phyloP scores from a whole-genome alignment of 2,797 vertebrate genomes.

The Gobio occitaniae region DNA sequence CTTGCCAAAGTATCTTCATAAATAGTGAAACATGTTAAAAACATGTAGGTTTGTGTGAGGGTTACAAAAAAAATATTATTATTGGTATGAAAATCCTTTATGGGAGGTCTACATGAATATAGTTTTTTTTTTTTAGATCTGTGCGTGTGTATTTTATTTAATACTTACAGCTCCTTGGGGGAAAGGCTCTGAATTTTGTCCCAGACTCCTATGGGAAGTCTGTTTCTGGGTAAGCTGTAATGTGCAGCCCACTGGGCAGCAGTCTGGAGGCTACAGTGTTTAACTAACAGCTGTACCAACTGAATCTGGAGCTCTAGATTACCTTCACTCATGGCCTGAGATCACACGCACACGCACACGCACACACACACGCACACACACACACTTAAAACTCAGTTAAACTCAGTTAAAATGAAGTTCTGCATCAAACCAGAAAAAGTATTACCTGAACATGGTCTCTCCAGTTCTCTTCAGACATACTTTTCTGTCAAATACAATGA shows the following conservation, averaged over 20 bases:
- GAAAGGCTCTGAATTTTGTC: constrained; percentile 72
- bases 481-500: constrained; percentile 68
- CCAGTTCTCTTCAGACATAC: constrained; percentile 82
- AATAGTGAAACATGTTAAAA: background rate
- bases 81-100: background rate
- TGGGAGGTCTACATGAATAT: background rate
- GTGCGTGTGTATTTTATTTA: constrained; percentile 14
- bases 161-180: constrained; percentile 70
- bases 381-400: background rate
- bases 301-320: constrained; percentile 78
- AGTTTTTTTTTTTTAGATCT: background rate
- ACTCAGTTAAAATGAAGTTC: background rate
- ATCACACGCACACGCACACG: no score
- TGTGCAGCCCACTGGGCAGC: constrained; percentile 75
- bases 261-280: constrained; percentile 57
- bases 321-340: constrained; percentile 80
- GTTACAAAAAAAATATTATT: constrained; percentile 2
- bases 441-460: constrained; percentile 79
- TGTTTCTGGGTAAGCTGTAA: constrained; percentile 74
- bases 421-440: background rate
- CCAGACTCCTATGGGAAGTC: constrained; percentile 73
- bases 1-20: background rate
- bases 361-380: constrained; percentile 46
- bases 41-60: background rate
- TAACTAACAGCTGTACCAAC: constrained; percentile 77